Conservation (phyloP, 1,140 invertebrate species). For the Melitaea cinxia region DNA sequence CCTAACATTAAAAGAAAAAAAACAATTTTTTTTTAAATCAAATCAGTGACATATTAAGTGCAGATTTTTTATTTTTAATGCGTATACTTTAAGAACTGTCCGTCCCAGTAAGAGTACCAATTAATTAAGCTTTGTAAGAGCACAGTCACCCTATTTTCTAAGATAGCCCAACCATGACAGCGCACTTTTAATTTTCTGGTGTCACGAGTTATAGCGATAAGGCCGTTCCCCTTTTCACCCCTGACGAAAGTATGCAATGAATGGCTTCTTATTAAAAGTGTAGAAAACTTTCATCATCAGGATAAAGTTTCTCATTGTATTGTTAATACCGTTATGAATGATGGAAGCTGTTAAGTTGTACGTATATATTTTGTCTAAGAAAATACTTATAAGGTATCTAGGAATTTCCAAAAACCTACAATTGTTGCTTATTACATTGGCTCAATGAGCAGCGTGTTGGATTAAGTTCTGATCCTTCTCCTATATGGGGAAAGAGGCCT, state of each 20-base stretch:
- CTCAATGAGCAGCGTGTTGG: too few species aligned
- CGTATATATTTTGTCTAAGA: constrained; percentile 17
- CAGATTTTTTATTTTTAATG: background rate
- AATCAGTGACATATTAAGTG: background rate
- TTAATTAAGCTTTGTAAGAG: constrained; percentile 74
- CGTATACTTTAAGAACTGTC: constrained; percentile 32
- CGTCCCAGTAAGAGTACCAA: constrained; percentile 55
- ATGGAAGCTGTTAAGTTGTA: constrained; percentile 9
- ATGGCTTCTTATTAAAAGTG: constrained; percentile 75
- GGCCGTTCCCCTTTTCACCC: constrained; percentile 57
- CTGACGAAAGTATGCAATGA: constrained; percentile 72
- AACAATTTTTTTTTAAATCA: too few species aligned
- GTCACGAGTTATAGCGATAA: constrained; percentile 76
- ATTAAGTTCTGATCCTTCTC: too few species aligned
- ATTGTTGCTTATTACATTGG: too few species aligned
- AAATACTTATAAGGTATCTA: background rate
- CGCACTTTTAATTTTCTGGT: constrained; percentile 79
- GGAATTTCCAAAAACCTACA: background rate
- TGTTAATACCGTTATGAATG: constrained; percentile 40
- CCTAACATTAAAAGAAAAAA: too few species aligned
- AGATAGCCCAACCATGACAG: constrained; percentile 72
- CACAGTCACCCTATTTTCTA: constrained; percentile 70
- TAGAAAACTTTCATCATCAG: constrained; percentile 69
- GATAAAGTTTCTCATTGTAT: constrained; percentile 61
- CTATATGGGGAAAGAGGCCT: too few species aligned